Conservation (phyloP, 2,797 vertebrate species). For the Mus minutoides region DNA sequence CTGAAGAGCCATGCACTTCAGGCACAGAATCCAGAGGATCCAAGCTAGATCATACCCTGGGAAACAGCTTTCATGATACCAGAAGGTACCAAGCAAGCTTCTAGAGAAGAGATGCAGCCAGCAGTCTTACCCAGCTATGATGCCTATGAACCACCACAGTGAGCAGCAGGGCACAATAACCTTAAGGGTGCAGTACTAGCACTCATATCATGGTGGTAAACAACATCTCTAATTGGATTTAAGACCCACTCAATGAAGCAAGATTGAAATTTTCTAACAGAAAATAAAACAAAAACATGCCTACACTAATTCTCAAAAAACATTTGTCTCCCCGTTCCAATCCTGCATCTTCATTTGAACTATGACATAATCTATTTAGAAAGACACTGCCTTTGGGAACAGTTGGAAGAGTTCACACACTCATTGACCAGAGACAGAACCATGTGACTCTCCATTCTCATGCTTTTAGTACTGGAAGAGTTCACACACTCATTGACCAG, state of each 20-base stretch:
- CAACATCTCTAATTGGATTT: background rate
- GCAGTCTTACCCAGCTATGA: background rate
- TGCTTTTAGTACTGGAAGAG: background rate
- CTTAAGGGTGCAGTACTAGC: background rate
- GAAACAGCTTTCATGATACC: background rate
- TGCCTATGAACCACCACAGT: background rate
- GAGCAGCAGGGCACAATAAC: background rate
- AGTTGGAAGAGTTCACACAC: background rate
- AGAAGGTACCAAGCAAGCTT: background rate
- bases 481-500: background rate
- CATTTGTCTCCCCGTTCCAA: background rate
- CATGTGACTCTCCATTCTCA: background rate
- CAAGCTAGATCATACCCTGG: background rate
- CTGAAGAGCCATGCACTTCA: background rate
- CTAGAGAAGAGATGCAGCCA: background rate
- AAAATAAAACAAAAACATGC: constrained; percentile 7
- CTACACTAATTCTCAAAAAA: background rate
- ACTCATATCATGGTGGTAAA: background rate
- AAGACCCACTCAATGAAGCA: background rate
- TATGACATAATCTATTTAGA: background rate
- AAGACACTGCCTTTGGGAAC: background rate
- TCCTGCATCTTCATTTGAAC: background rate
- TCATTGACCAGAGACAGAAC: background rate
- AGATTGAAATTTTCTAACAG: background rate
- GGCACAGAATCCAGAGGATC: background rate